A percentile compares a stretch with the other conserved stretches of the same genome.
These are phyloP conservation scores for Kryptopterus vitreolus DNA, from an alignment of 2,797 vertebrate species.

Conservation along the genomic window DNA sequence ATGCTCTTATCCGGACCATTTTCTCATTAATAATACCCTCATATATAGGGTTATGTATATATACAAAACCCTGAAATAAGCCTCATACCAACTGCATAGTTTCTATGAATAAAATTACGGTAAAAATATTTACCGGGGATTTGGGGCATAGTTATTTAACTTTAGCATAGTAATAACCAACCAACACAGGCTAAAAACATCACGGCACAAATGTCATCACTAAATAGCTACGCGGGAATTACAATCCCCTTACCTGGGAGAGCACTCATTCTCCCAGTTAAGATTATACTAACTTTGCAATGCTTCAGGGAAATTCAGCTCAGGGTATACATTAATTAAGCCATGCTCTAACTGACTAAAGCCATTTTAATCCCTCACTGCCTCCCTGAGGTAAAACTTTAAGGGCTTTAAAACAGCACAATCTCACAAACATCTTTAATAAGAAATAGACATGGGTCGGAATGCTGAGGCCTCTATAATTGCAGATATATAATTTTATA, in stretches of 20 bases:
- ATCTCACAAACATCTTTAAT: background rate
- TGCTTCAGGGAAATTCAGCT: background rate
- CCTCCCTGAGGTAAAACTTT: background rate
- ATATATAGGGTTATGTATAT: no score
- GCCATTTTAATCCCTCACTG: background rate
- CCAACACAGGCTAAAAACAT: background rate
- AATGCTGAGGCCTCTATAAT: background rate
- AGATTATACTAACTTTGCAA: background rate
- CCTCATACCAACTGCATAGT: background rate
- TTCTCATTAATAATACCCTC: background rate
- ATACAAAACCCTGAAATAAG: no score
- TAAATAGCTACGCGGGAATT: background rate
- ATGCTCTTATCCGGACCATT: background rate
- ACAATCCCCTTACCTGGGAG: no score
- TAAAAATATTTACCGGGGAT: background rate
- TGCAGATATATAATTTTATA: conserved; percentile 8
- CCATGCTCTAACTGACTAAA: conserved; percentile 6
- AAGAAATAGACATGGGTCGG: background rate
- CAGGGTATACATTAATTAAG: background rate
- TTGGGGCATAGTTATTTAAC: background rate
- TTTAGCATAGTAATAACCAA: background rate
- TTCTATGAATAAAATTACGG: background rate
- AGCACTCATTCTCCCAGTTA: background rate
- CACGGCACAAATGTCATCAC: background rate
- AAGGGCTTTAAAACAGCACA: background rate